A percentile compares a stretch with the other conserved stretches of the same genome.
These are phyloP conservation scores for Diceros bicornis DNA, from an alignment of 2,797 vertebrate genomes.

Conservation along the genomic window DNA sequence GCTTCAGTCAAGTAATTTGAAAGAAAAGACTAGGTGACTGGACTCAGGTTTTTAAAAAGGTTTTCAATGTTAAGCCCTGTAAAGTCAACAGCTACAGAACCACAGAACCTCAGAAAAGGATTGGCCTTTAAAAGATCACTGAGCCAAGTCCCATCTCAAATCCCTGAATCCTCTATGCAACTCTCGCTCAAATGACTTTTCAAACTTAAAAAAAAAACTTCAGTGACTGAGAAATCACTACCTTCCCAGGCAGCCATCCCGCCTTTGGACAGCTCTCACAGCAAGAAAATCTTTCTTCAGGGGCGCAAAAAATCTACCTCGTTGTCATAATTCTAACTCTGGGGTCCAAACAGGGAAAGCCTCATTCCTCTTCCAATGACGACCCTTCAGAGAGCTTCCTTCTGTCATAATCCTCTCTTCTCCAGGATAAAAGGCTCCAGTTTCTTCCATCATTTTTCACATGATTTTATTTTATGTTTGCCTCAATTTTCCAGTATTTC, in stretches of 20 bases:
- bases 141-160: constrained; percentile 63
- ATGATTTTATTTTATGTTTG: neutral
- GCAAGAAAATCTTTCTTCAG: neutral
- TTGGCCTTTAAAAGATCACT: constrained; percentile 72
- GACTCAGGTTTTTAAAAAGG: neutral
- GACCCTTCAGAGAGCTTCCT: neutral
- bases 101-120: constrained; percentile 49
- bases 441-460: constrained; percentile 29
- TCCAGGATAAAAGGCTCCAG: neutral
- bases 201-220: neutral
- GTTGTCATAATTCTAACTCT: neutral
- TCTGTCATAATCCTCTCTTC: neutral
- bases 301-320: neutral
- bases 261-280: neutral
- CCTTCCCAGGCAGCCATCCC: neutral
- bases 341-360: neutral
- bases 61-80: constrained; percentile 74
- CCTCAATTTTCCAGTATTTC: constrained; percentile 28
- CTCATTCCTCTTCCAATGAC: neutral
- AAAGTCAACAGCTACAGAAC: constrained; percentile 58
- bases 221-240: neutral
- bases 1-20: constrained; percentile 63
- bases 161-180: constrained; percentile 49
- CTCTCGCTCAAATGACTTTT: constrained; percentile 55
- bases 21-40: constrained; percentile 52